phyloP scores from a whole-genome alignment of 2,113 vertebrate genomes.

The Malurus cyaneus region DNA sequence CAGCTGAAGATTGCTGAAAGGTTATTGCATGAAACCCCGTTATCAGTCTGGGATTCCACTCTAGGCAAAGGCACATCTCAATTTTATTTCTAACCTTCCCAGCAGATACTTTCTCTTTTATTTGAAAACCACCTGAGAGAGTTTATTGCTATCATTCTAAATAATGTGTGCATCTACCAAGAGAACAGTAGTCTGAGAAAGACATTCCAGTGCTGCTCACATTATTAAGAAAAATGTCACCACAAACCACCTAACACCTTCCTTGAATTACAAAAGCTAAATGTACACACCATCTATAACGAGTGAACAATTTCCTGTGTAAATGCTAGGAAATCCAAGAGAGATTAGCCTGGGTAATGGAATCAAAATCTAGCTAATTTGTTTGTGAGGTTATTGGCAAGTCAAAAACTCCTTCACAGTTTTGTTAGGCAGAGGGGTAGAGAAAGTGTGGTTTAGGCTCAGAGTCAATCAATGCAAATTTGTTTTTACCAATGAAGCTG shows the following conservation, averaged over 20 bases:
- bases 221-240: slow-evolving; percentile 40
- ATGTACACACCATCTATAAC: slow-evolving; percentile 47
- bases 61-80: background rate
- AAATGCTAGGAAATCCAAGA: slow-evolving; percentile 25
- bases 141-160: background rate
- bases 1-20: background rate
- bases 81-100: slow-evolving; percentile 9
- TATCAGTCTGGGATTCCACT: background rate
- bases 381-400: slow-evolving; percentile 37
- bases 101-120: background rate
- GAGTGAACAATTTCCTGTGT: slow-evolving; percentile 47
- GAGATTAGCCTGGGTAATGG: slow-evolving; percentile 40
- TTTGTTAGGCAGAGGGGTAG: background rate
- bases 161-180: background rate
- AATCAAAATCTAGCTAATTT: slow-evolving; percentile 58
- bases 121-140: background rate
- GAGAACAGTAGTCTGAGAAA: background rate
- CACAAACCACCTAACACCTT: background rate
- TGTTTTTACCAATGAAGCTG: background rate
- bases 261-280: background rate
- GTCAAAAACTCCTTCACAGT: background rate
- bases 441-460: background rate
- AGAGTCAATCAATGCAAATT: background rate
- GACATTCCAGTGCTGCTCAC: background rate
- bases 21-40: background rate